phyloP scores from a whole-genome alignment of 2,888 invertebrate species.

The Calameuta idolon region DNA sequence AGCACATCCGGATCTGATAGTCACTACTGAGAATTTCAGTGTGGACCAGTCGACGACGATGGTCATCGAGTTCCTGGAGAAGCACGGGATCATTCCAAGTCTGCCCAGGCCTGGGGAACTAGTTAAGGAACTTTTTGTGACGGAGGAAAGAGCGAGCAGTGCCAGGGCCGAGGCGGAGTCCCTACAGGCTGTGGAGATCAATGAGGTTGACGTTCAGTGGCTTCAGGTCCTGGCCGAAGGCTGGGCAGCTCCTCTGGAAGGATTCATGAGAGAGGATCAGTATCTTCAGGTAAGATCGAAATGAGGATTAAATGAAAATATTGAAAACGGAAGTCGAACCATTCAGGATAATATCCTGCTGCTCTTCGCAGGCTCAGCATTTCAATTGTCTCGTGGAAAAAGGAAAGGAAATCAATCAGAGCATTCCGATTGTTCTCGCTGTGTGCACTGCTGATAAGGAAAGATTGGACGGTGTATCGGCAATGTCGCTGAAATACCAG shows the following conservation, averaged over 20 bases:
- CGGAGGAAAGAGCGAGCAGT: slow-evolving; percentile 73
- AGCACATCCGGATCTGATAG: slow-evolving; percentile 82
- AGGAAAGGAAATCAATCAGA: slow-evolving; percentile 83
- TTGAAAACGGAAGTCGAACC: neutral
- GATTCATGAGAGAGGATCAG: slow-evolving; percentile 96
- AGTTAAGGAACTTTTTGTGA: slow-evolving; percentile 83
- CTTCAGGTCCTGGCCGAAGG: slow-evolving; percentile 94
- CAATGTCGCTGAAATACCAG: slow-evolving; percentile 75
- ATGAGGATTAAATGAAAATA: neutral
- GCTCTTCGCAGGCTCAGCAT: slow-evolving; percentile 77
- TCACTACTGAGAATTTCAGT: slow-evolving; percentile 83
- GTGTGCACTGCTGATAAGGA: slow-evolving; percentile 79
- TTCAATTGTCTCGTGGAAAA: slow-evolving; percentile 87
- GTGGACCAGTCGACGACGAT: slow-evolving; percentile 88
- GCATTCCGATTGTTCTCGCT: slow-evolving; percentile 92
- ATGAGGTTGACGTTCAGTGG: slow-evolving; percentile 92
- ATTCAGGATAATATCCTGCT: neutral
- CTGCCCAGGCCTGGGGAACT: slow-evolving; percentile 61
- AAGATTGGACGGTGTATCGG: slow-evolving; percentile 73
- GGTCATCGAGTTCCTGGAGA: slow-evolving; percentile 85
- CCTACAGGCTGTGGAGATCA: slow-evolving; percentile 80
- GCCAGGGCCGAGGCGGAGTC: slow-evolving; percentile 78
- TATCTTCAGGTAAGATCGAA: slow-evolving; percentile 77
- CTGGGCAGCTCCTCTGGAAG: slow-evolving; percentile 94
- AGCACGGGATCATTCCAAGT: slow-evolving; percentile 73